Percentiles rank a stretch among this genome's conserved stretches.
These are phyloP conservation scores for Natator depressus DNA, from an alignment of 2,113 vertebrate species.

Conservation along the genomic window DNA sequence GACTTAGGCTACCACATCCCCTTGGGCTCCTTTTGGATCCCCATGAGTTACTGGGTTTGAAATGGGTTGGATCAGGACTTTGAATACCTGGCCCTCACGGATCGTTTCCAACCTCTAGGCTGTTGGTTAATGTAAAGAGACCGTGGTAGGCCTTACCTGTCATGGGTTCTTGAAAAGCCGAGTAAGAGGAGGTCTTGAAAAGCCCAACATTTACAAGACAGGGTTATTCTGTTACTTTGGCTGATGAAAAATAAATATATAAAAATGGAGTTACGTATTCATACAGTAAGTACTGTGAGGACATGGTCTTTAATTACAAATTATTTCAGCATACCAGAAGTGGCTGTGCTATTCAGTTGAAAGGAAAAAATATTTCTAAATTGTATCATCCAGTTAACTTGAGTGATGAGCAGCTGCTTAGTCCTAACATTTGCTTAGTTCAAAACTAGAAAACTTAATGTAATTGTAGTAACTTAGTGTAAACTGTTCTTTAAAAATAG, in stretches of 20 bases:
- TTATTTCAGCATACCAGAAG: neutral
- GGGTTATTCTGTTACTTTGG: neutral
- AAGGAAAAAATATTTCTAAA: neutral
- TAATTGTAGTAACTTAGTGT: too few relatives aligned
- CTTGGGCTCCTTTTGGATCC: neutral
- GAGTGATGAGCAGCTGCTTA: rapidly evolving
- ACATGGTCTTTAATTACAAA: neutral
- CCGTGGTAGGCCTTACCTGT: neutral
- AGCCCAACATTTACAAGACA: neutral
- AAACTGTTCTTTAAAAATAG: neutral
- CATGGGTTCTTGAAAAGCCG: neutral
- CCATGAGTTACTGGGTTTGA: neutral
- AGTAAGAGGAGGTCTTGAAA: neutral
- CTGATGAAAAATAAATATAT: neutral
- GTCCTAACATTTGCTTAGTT: neutral
- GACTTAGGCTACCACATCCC: neutral
- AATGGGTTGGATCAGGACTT: neutral
- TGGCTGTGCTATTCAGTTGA: neutral
- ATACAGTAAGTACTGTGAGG: neutral
- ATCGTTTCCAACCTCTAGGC: neutral
- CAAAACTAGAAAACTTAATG: neutral
- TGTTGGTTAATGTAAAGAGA: neutral
- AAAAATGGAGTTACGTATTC: neutral
- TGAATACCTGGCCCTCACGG: neutral
- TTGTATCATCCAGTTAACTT: rapidly evolving